A percentile compares a stretch with the other conserved stretches of the same genome.
phyloP scores from a whole-genome alignment of 2,888 invertebrate species.

The Cylindroiulus punctatus region DNA sequence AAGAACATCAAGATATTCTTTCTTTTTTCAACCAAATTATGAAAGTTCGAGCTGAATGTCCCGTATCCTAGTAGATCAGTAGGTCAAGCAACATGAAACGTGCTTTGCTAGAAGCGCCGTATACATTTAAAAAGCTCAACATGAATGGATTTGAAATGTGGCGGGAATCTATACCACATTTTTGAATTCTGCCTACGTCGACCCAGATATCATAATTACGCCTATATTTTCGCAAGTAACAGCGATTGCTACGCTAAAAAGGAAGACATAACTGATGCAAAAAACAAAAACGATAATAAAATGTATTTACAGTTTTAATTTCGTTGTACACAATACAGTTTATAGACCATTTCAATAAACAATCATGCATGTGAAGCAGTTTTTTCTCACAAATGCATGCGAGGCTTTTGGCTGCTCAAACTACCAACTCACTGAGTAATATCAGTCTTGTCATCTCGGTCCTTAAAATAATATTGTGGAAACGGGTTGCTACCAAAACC shows the following conservation, averaged over 20 bases:
- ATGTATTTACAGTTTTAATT: neutral
- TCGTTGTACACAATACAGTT: neutral
- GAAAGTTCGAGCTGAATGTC: neutral
- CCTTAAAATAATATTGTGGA: neutral
- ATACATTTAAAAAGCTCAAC: neutral
- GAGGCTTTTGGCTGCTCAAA: neutral
- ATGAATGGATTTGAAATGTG: neutral
- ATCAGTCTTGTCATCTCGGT: neutral
- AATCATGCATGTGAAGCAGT: neutral
- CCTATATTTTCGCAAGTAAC: too few relatives aligned
- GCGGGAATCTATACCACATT: neutral
- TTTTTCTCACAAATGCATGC: neutral
- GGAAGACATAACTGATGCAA: neutral
- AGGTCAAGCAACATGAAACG: neutral
- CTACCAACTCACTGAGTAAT: neutral
- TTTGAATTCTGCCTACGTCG: neutral
- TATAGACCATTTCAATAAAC: neutral
- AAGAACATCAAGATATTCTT: neutral
- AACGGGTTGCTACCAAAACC: slow-evolving; percentile 11
- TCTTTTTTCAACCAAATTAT: neutral
- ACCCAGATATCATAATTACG: neutral
- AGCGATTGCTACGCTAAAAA: neutral
- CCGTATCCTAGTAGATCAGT: too few relatives aligned
- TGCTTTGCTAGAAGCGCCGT: neutral
- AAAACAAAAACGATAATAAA: neutral